A percentile compares a stretch with the other conserved stretches of the same genome.
These are phyloP conservation scores for Neopelma chrysocephalum DNA, from an alignment of 2,797 vertebrate species.

Conservation along the genomic window DNA sequence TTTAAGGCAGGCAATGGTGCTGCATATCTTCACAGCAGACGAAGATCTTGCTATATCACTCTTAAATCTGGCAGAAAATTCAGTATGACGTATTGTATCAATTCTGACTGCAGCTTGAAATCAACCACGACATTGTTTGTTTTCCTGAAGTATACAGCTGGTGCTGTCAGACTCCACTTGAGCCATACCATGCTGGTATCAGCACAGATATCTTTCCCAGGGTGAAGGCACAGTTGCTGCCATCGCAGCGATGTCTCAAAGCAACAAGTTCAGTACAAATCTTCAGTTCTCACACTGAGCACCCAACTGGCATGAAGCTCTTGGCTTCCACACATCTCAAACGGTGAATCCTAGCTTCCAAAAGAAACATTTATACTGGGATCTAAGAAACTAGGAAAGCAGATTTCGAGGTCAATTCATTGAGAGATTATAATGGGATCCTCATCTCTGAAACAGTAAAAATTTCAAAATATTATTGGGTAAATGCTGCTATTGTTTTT, in stretches of 20 bases:
- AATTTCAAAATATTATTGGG: background rate
- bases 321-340: fast-evolving
- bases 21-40: background rate
- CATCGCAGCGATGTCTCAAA: background rate
- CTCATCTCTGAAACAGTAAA: background rate
- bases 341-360: background rate
- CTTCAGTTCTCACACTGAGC: background rate
- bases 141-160: background rate
- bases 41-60: background rate
- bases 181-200: background rate
- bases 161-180: background rate
- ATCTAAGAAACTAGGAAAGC: background rate
- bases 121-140: background rate
- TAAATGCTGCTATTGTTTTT: background rate
- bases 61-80: constrained; percentile 40
- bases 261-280: background rate
- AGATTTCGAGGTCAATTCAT: background rate
- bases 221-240: background rate
- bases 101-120: constrained; percentile 3
- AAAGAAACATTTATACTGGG: background rate
- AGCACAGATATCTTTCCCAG: constrained; percentile 13
- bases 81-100: background rate
- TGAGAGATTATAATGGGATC: background rate
- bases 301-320: background rate
- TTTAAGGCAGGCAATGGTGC: background rate